Conservation (phyloP, 2,888 invertebrate species). For the Pyrocoelia pectoralis region DNA sequence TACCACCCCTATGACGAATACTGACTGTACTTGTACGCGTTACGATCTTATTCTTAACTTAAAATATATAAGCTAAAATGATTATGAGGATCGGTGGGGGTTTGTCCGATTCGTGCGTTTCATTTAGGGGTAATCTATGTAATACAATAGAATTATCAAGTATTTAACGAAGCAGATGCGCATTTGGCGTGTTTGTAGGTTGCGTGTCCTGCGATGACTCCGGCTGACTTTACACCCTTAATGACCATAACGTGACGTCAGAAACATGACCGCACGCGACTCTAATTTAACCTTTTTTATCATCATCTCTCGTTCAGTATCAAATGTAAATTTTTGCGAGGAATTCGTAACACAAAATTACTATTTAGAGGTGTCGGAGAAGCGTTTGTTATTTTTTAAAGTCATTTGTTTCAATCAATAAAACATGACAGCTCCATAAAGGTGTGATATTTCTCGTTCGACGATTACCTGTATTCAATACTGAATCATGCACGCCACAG, state of each 20-base stretch:
- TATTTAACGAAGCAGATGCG: conserved; percentile 42
- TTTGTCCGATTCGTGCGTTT: conserved; percentile 14
- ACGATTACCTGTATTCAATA: conserved; percentile 23
- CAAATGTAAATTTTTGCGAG: background rate
- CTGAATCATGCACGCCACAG: conserved; percentile 29
- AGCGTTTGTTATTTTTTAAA: conserved; percentile 25
- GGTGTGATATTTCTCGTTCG: conserved; percentile 28
- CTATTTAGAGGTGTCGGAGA: conserved; percentile 16
- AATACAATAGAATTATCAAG: conserved; percentile 30
- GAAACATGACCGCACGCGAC: conserved; percentile 33
- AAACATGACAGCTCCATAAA: conserved; percentile 39
- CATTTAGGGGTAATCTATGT: conserved; percentile 23
- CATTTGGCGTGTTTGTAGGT: conserved; percentile 39
- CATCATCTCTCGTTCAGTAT: background rate
- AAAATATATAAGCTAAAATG: conserved; percentile 13
- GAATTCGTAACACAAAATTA: background rate
- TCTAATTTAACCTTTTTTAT: conserved; percentile 22
- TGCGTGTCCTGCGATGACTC: conserved; percentile 42
- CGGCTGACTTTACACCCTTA: conserved; percentile 44
- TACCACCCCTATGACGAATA: conserved; percentile 37
- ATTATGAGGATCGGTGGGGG: conserved; percentile 11
- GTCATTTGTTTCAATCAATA: conserved; percentile 44
- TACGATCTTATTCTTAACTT: conserved; percentile 16
- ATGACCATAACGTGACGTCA: conserved; percentile 44
- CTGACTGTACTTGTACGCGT: conserved; percentile 27